A percentile compares a stretch with the other conserved stretches of the same genome.
These are phyloP conservation scores for Lepus oiostolus DNA, from an alignment of 2,797 vertebrate genomes.

Conservation along the genomic window DNA sequence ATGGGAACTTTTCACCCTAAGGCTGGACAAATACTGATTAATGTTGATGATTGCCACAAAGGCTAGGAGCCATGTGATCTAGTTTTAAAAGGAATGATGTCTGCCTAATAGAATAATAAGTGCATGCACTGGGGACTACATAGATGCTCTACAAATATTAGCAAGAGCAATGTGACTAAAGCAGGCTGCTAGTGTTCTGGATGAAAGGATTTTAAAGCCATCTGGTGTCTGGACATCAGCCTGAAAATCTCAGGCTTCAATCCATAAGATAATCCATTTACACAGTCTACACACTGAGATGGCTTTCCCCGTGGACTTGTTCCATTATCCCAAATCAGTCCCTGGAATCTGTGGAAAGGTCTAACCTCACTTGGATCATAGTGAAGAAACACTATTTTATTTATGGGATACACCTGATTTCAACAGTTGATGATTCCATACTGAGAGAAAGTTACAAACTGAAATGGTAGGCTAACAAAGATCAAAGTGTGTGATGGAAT, in stretches of 20 bases:
- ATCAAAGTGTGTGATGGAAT: background rate
- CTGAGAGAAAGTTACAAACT: background rate
- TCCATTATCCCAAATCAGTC: constrained; percentile 81
- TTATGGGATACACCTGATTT: constrained; percentile 31
- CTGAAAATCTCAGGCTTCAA: constrained; percentile 86
- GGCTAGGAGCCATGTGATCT: background rate
- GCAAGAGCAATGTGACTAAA: constrained; percentile 86
- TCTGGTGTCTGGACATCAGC: constrained; percentile 90
- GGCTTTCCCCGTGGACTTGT: constrained; percentile 81
- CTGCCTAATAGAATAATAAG: constrained; percentile 71
- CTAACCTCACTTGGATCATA: constrained; percentile 68
- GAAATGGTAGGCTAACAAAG: background rate
- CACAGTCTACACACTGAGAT: constrained; percentile 78
- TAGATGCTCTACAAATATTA: constrained; percentile 87
- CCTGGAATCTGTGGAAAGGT: constrained; percentile 77
- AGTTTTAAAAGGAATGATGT: constrained; percentile 63
- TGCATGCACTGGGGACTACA: constrained; percentile 69
- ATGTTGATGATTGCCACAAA: constrained; percentile 14
- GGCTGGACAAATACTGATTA: constrained; percentile 57
- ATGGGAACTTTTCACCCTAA: background rate
- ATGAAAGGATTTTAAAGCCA: constrained; percentile 87
- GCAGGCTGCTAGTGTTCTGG: constrained; percentile 86
- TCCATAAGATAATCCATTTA: constrained; percentile 85
- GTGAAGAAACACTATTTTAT: constrained; percentile 50
- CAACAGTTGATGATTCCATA: background rate